Base-by-base conservation (phyloP, 2,113 vertebrate species). In the Glaucomys volans region DNA sequence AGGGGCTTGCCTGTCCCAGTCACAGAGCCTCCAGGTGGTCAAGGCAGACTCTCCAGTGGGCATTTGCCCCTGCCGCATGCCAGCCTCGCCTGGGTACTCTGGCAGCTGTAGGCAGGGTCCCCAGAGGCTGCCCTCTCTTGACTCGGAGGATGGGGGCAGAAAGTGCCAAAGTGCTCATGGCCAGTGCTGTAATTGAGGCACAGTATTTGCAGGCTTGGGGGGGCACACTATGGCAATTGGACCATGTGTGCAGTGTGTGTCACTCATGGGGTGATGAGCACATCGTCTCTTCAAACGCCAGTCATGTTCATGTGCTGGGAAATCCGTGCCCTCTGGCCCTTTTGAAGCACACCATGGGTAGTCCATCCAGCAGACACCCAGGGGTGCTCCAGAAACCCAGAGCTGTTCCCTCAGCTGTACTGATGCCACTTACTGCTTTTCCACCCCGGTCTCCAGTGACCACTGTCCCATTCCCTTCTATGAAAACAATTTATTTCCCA, bases 61-160 rank as follows among this genome's bases (percentile, higher is more conserved):
- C 64, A 40, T 12, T 47, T 54, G 32, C 14, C 7, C 0, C 2
- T 20, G 26, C 17, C 8, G 1, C 28, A 16, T 7, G 16, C n/a
- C 3, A 5, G 30, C 5, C 2, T 66, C 28, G 22, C 0, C 22
- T 47, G 37, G 69, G 42, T n/a, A 69, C 40, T 42, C 28, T 14
- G 1, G 16, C 35, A 30, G 9, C 12, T 81, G 0, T 22, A 10
- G 26, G 52, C 44, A 44, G 13, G 13, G 7, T 44, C 3, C 32
- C 8, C 3, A 32, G 75, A 35, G 30, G 14, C 57, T 24, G 9
- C 14, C 47, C 18, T n/a, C 37, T 35, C 57, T 67, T 12, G 16
- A 22, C 54, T 54, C 64, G 54, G 32, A 11, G 4, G n/a, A n/a
- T 3, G 1, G 10, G 5, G 75, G 26, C 67, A 94, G 75, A 62